Conservation (phyloP, 1,140 invertebrate genomes). For the Drosophila nannoptera region DNA sequence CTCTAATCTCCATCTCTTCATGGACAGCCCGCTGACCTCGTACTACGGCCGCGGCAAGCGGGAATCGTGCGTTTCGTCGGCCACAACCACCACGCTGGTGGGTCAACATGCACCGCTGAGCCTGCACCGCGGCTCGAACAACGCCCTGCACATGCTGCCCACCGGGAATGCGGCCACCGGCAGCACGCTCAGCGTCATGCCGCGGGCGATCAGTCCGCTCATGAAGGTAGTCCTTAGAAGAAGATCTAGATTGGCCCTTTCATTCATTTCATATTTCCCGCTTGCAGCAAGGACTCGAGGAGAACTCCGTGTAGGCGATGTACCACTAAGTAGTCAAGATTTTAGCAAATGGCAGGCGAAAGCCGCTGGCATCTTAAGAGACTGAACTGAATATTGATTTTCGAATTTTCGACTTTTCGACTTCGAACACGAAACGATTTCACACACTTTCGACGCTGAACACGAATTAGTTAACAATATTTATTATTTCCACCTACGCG, state of each 20-base stretch:
- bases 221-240: conserved; percentile 63
- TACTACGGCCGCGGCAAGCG: conserved; percentile 76
- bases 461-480: conserved; percentile 14
- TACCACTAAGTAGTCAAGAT: conserved; percentile 48
- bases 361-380: conserved; percentile 66
- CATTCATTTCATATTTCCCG: conserved; percentile 1
- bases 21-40: conserved; percentile 70
- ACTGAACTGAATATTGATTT: conserved; percentile 66
- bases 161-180: conserved; percentile 47
- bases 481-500: conserved; percentile 19
- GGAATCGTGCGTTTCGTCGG: conserved; percentile 76
- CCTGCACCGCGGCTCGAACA: conserved; percentile 73
- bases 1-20: conserved; percentile 4
- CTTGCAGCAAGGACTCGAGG: conserved; percentile 70
- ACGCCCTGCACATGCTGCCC: conserved; percentile 72
- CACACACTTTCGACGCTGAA: conserved; percentile 8
- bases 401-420: conserved; percentile 14
- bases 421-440: neutral
- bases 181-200: conserved; percentile 70
- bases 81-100: conserved; percentile 76
- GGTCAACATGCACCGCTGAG: conserved; percentile 63
- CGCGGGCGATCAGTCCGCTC: conserved; percentile 74
- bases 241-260: neutral
- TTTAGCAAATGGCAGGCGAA: conserved; percentile 48
- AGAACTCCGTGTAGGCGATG: conserved; percentile 66